Evolutionary conservation across 2,797 vertebrate genomes (phyloP), one percentile per base, ranked within the genome.

Genomic region (Urosaurus nigricauda): DNA sequence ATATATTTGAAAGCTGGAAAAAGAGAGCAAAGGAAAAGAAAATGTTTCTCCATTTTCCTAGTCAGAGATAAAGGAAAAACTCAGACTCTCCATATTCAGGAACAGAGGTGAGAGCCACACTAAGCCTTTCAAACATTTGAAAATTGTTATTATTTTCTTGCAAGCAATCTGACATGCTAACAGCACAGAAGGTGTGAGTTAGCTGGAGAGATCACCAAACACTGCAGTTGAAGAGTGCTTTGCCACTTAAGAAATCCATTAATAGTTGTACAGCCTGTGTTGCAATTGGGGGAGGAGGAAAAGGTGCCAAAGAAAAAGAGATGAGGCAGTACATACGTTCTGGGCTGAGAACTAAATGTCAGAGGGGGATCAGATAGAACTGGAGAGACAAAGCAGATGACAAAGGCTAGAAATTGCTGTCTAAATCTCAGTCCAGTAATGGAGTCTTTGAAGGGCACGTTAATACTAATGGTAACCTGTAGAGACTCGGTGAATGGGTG

Each of bases 251-350:
- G 51, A 73, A 74, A 89, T 80, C 37, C 74, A 56, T 58, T 90
- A 92, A 87, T 51, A 87, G 12, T 2, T 93, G 91, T 91, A 79
- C 71, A 35, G 81, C 51, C 70, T 84, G 82, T 88, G 87, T 84
- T 79, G 75, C 53, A 85, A 32, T 75, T 2, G 63, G 4, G 73
- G 21, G 65, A 83, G 24, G 43, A 86, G 80, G 37, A 90, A 74
- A 77, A 75, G 7, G 60, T 79, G 17, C 65, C 13, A 24, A 37
- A 92, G 89, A 87, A 37, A 74, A 79, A 83, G 14, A 82, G 43
- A 90, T 84, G 60, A 90, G 37, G 90, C 1, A 77, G 58, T 0
- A 63, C 53, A 13, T 84, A 60, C 32, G 73, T 80, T 88, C 85
- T 14, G 74, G 32, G 24, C 19, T 92, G 7, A 93, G 71, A 89